Evolutionary conservation across 2,888 invertebrate species (phyloP), one percentile per base, ranked within the genome.

Genomic region (Catonia carolina): DNA sequence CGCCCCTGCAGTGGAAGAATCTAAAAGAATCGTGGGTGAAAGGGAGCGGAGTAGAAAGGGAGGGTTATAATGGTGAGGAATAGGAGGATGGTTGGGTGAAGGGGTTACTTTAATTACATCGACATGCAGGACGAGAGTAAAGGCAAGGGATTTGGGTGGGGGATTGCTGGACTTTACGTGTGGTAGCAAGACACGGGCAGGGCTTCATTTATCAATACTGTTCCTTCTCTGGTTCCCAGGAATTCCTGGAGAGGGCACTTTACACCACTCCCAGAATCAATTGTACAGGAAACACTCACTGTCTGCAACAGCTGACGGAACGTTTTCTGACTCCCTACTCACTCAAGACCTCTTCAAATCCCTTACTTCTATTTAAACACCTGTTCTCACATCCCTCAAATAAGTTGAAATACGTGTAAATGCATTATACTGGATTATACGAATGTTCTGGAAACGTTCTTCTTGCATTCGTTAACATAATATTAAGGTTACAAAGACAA

Each of bases 21-120:
- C 75, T 77, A 78, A 77, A 78, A 73, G 65, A 70, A 64, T 63
- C 62, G 68, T 72, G 65, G 67, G 69, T 70, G 72, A 70, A n/a
- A 65, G 4, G 68, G 68, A 63, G 64, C 64, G 62, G 63, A 63
- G 69, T 63, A 69, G 62, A 78, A 78, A 77, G 78, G 77, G 77
- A 77, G 75, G 72, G 77, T 77, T 77, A 78, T 72, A 67, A 66
- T 65, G 68, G 66, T 68, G 75, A 71, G 73, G 69, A 73, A 76
- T 74, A 73, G 70, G 73, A n/a, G 75, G 74, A 62, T 68, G 71
- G 71, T n/a, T 70, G 66, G 66, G 70, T 69, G 69, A 70, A 69
- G 69, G 64, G 61, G 14, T 22, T 47, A 18, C 20, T 47, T 18
- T 49, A 33, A 48, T 31, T 2, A 47, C 37, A 53, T 10, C 36